phyloP scores from a whole-genome alignment of 2,797 vertebrate genomes.

The Phrynocephalus guinanensis region DNA sequence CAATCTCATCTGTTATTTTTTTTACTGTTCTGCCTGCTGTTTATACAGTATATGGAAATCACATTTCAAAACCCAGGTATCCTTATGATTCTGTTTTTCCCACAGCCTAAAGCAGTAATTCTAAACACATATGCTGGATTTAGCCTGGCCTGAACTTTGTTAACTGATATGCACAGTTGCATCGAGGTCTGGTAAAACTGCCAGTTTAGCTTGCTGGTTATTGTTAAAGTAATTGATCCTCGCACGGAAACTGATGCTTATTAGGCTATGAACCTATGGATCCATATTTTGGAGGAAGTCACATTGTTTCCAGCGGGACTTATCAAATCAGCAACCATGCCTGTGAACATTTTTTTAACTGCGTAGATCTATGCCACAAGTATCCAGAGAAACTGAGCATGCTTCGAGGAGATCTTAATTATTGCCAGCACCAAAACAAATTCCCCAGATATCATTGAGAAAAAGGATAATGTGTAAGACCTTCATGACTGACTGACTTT shows the following conservation, averaged over 20 bases:
- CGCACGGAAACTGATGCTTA: neutral
- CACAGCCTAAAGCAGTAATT: conserved; percentile 4
- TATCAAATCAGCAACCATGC: neutral
- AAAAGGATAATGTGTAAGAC: neutral
- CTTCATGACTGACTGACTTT: neutral
- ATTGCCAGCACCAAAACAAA: neutral
- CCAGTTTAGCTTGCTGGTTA: conserved; percentile 1
- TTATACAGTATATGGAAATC: conserved; percentile 8
- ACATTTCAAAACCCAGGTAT: conserved; percentile 17
- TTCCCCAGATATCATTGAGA: neutral
- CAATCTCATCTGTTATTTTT: conserved; percentile 5
- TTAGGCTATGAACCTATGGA: neutral
- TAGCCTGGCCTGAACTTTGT: conserved; percentile 2
- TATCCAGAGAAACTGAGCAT: neutral
- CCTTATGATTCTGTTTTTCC: neutral
- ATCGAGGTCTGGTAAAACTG: conserved; percentile 14
- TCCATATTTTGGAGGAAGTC: neutral
- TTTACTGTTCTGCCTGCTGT: neutral
- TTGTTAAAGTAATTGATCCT: conserved; percentile 3
- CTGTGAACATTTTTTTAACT: neutral
- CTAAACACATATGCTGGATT: conserved; percentile 39
- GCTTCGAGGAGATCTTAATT: neutral
- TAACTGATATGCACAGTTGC: conserved; percentile 3
- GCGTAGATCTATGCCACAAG: neutral
- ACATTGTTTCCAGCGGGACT: neutral